phyloP scores from a whole-genome alignment of 2,797 vertebrate genomes.

The Todus mexicanus region DNA sequence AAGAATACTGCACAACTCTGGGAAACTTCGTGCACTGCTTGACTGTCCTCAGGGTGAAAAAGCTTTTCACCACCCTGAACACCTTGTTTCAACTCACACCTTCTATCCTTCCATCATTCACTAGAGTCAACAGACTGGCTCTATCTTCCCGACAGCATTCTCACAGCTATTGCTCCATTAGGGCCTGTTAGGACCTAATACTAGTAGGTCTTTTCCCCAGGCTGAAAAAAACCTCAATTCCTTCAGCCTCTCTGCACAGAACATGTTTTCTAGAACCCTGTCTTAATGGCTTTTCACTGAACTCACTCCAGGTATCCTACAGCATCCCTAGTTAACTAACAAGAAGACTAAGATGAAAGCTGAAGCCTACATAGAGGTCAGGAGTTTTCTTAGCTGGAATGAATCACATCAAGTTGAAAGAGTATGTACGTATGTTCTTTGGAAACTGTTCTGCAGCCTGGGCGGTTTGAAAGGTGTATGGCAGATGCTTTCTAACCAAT shows the following conservation, averaged over 20 bases:
- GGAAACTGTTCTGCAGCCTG: background rate
- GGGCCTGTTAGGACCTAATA: background rate
- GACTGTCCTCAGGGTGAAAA: background rate
- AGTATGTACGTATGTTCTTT: background rate
- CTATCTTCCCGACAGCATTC: background rate
- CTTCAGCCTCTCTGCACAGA: background rate
- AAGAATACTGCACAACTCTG: background rate
- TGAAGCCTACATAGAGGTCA: background rate
- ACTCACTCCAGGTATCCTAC: background rate
- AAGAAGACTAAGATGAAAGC: background rate
- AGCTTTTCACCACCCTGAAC: background rate
- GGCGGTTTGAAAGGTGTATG: background rate
- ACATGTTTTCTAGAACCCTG: background rate
- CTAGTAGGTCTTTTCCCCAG: background rate
- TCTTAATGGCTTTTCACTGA: background rate
- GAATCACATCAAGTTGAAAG: background rate
- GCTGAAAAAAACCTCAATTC: background rate
- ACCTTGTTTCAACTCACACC: background rate
- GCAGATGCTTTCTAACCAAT: background rate
- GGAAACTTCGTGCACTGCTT: background rate
- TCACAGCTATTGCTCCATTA: background rate
- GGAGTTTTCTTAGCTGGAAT: too few relatives aligned
- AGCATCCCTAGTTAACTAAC: background rate
- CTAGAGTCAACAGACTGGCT: background rate
- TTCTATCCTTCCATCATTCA: background rate